phyloP scores from a whole-genome alignment of 2,888 invertebrate genomes.

The Tethea ocularis region DNA sequence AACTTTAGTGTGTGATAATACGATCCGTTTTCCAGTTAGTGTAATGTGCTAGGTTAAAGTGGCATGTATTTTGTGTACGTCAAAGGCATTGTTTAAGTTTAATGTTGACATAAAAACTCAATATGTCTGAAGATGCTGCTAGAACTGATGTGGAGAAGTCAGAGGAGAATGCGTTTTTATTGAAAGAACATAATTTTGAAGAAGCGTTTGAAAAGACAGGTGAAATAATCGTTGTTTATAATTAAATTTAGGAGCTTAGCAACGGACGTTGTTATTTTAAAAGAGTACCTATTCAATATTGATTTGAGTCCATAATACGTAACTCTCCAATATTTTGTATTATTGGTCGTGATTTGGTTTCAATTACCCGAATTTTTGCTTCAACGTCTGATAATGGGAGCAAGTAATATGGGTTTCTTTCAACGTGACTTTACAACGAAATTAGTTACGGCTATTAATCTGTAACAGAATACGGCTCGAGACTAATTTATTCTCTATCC shows the following conservation, averaged over 20 bases:
- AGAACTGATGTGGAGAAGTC: conserved; percentile 32
- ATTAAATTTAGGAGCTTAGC: background rate
- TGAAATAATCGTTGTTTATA: conserved; percentile 21
- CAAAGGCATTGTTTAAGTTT: background rate
- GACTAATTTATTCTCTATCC: no score
- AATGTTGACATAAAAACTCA: background rate
- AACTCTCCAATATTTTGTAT: no score
- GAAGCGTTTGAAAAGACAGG: conserved; percentile 76
- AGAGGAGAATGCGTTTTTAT: conserved; percentile 17
- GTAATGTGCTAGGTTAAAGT: background rate
- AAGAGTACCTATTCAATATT: no score
- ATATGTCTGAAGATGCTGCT: background rate
- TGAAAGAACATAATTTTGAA: conserved; percentile 63
- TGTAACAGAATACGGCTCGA: no score
- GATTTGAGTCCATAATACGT: no score
- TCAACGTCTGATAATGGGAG: no score
- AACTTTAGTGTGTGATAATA: background rate
- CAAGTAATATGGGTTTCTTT: no score
- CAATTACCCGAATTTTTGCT: no score
- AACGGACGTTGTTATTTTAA: background rate
- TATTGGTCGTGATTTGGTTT: no score
- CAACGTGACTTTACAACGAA: no score
- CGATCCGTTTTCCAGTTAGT: background rate
- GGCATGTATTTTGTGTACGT: background rate
- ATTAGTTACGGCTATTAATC: no score